phyloP scores from a whole-genome alignment of 2,113 vertebrate species.

The Pseudolaguvia tuberculata region DNA sequence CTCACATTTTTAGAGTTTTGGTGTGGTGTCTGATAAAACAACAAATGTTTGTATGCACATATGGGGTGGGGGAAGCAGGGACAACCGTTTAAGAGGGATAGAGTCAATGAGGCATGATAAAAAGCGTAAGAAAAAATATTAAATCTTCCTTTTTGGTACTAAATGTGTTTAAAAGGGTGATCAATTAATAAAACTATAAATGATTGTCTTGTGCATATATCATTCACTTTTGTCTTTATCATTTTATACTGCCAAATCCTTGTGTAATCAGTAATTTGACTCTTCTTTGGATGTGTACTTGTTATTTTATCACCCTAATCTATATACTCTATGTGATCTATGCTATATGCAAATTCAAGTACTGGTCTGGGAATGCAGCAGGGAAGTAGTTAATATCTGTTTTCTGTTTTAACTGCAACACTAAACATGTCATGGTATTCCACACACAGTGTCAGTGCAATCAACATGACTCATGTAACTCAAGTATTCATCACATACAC shows the following conservation, averaged over 20 bases:
- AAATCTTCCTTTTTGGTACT: background rate
- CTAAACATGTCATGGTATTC: background rate
- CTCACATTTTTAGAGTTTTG: background rate
- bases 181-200: background rate
- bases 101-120: constrained; percentile 16
- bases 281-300: too few relatives aligned
- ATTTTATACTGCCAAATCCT: too few relatives aligned
- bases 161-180: background rate
- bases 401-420: background rate
- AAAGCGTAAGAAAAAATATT: constrained; percentile 2
- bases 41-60: constrained; percentile 1
- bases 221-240: too few relatives aligned
- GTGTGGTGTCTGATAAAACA: background rate
- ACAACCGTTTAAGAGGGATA: constrained; percentile 8
- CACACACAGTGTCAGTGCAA: constrained; percentile 11
- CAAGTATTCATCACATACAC: constrained; percentile 30
- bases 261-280: too few relatives aligned
- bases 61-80: constrained; percentile 5
- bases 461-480: constrained; percentile 23
- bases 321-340: too few relatives aligned
- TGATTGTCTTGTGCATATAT: too few relatives aligned
- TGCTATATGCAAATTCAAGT: too few relatives aligned
- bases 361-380: background rate
- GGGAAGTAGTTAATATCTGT: background rate
- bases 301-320: too few relatives aligned